phyloP scores from a whole-genome alignment of 2,113 vertebrate genomes.

The Microcebus ravelobensis region DNA sequence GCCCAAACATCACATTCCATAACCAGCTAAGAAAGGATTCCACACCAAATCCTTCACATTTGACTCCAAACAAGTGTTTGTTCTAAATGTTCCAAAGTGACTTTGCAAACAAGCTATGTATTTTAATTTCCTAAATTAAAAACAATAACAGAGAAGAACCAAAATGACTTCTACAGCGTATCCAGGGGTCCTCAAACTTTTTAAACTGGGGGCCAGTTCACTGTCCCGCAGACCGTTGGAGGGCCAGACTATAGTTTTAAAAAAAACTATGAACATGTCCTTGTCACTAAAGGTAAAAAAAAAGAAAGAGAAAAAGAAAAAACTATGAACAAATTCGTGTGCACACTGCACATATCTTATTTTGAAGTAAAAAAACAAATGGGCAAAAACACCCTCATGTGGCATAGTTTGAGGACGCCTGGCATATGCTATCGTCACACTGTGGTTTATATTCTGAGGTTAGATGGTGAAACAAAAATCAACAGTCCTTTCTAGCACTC shows the following conservation, averaged over 20 bases:
- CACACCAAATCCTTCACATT: not conserved
- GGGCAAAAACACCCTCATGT: too few species aligned
- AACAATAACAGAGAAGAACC: not conserved
- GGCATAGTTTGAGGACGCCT: too few species aligned
- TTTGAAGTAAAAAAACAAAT: too few species aligned
- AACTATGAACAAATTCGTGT: too few species aligned
- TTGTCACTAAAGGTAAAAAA: too few species aligned
- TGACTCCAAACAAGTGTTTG: not conserved
- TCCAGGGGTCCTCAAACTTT: too few species aligned
- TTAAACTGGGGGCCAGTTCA: too few species aligned
- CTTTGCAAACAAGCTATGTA: slow-evolving; percentile 44
- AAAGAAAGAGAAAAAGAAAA: too few species aligned
- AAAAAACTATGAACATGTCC: too few species aligned
- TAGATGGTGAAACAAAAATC: slow-evolving; percentile 62
- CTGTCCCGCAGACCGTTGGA: too few species aligned
- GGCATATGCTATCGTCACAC: slow-evolving; percentile 29
- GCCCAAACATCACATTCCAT: not conserved
- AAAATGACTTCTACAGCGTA: not conserved
- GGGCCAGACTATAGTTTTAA: too few species aligned
- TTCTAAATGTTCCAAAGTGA: slow-evolving; percentile 34
- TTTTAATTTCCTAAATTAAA: slow-evolving; percentile 56
- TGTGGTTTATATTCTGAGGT: slow-evolving; percentile 59
- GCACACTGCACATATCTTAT: too few species aligned
- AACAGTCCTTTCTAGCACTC: slow-evolving; percentile 1
- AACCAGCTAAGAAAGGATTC: not conserved